A percentile compares a stretch with the other conserved stretches of the same genome.
These are phyloP conservation scores for Danionella dracula DNA, from an alignment of 2,797 vertebrate genomes.

Conservation along the genomic window DNA sequence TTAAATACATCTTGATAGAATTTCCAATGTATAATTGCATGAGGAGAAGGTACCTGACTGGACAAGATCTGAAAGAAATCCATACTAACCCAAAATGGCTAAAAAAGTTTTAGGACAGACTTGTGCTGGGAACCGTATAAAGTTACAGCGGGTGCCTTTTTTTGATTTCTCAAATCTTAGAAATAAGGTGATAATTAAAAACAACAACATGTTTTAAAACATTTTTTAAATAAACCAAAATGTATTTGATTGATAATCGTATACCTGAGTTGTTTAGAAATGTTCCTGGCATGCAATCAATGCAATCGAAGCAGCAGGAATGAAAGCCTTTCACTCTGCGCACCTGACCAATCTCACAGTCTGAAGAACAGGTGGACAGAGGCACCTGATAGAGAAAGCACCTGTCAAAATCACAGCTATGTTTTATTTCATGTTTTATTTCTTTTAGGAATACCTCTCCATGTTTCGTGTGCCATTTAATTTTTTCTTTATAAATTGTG, in stretches of 20 bases:
- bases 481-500: slow-evolving; percentile 44
- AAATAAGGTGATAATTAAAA: too few species aligned
- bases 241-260: neutral
- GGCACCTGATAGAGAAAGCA: slow-evolving; percentile 67
- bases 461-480: slow-evolving; percentile 64
- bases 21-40: too few species aligned
- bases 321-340: slow-evolving; percentile 80
- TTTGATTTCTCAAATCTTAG: too few species aligned
- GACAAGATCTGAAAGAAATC: too few species aligned
- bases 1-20: too few species aligned
- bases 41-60: too few species aligned
- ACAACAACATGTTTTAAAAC: too few species aligned
- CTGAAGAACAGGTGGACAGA: slow-evolving; percentile 73
- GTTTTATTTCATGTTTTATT: neutral
- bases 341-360: slow-evolving; percentile 74
- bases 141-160: too few species aligned
- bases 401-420: neutral
- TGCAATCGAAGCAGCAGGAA: slow-evolving; percentile 89
- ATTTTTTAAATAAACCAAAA: too few species aligned
- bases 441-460: slow-evolving; percentile 53
- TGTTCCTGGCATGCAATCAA: slow-evolving; percentile 76
- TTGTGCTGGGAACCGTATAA: too few species aligned
- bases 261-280: slow-evolving; percentile 70
- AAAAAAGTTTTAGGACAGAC: too few species aligned
- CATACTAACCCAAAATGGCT: too few species aligned